Percentiles rank a stretch among this genome's conserved stretches.
phyloP scores from a whole-genome alignment of 2,888 invertebrate genomes.

The Nysson spinosus region DNA sequence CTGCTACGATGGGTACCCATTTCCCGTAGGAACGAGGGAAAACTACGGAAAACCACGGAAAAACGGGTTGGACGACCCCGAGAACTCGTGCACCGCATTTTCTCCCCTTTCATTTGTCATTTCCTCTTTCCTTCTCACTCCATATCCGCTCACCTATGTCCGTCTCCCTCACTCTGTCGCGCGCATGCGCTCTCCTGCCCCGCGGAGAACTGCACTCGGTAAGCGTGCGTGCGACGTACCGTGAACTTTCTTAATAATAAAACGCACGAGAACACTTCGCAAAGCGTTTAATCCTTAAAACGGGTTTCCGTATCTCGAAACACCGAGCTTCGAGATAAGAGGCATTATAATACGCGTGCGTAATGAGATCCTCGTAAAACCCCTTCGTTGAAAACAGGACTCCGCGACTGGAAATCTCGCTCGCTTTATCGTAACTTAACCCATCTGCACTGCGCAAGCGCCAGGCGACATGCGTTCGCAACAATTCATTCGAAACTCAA shows the following conservation, averaged over 20 bases:
- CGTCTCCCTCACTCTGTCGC: no score
- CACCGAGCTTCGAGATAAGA: neutral
- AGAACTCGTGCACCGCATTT: constrained; percentile 42
- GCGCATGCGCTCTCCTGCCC: no score
- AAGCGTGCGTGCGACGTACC: neutral
- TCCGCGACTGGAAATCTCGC: no score
- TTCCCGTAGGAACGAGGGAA: constrained; percentile 43
- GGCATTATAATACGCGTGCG: no score
- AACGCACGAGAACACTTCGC: constrained; percentile 1
- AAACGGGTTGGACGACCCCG: constrained; percentile 45
- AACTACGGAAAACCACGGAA: constrained; percentile 1
- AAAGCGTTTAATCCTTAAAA: constrained; percentile 17
- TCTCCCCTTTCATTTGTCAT: constrained; percentile 46
- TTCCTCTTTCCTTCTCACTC: constrained; percentile 22
- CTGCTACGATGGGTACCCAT: constrained; percentile 43
- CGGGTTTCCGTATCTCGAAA: constrained; percentile 6
- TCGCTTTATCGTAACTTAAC: no score
- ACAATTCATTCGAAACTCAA: no score
- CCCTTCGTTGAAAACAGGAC: no score
- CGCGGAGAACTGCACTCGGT: constrained; percentile 17
- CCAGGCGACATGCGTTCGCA: no score
- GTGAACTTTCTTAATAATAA: constrained; percentile 12
- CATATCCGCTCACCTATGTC: no score
- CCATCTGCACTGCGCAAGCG: no score
- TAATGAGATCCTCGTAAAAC: no score